phyloP scores from a whole-genome alignment of 2,113 vertebrate species.

The Microtus pennsylvanicus region DNA sequence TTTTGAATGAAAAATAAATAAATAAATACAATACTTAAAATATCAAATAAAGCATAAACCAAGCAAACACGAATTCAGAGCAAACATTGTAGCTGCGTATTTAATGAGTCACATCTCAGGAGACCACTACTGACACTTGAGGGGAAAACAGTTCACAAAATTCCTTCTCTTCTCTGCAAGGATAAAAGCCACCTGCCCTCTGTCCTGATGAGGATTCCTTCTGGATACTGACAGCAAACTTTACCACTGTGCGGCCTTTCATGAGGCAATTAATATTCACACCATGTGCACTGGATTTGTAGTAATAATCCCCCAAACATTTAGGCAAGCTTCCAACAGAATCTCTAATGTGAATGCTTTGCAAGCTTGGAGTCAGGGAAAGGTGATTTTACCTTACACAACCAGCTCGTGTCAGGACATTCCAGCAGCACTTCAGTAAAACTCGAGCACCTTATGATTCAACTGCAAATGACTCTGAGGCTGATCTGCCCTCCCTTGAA shows the following conservation, averaged over 20 bases:
- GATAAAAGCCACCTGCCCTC: not conserved
- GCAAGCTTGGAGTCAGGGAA: conserved; percentile 52
- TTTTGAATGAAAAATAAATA: too few relatives aligned
- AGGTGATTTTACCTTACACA: conserved; percentile 72
- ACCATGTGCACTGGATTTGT: conserved; percentile 30
- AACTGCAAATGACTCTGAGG: conserved; percentile 63
- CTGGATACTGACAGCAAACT: not conserved
- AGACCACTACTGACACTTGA: not conserved
- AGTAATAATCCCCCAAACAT: conserved; percentile 66
- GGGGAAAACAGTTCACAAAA: not conserved
- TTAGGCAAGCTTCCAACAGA: conserved; percentile 58
- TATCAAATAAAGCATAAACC: not conserved
- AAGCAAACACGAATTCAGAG: not conserved
- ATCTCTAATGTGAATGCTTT: conserved; percentile 63
- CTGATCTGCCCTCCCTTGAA: conserved; percentile 72
- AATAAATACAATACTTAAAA: not conserved
- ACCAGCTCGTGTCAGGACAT: conserved; percentile 65
- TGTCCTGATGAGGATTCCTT: not conserved
- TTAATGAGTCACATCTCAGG: not conserved
- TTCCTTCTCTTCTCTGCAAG: not conserved
- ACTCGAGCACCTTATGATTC: conserved; percentile 43
- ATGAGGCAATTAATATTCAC: conserved; percentile 63
- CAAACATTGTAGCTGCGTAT: not conserved
- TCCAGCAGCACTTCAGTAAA: conserved; percentile 66
- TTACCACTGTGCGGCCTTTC: not conserved